Conservation (phyloP, 2,888 invertebrate species). For the Rotaria magnacalcarata region DNA sequence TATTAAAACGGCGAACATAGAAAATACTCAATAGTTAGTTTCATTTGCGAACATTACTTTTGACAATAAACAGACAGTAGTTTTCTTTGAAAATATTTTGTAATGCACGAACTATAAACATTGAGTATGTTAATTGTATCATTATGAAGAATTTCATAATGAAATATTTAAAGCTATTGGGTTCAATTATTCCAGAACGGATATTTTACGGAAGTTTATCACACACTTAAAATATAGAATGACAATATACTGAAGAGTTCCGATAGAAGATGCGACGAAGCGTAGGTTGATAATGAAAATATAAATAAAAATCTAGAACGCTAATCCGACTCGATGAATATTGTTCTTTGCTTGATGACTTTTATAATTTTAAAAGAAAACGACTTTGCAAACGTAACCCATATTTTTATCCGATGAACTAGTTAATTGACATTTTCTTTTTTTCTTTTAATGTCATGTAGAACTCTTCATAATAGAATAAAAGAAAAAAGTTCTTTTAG, state of each 20-base stretch:
- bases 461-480: too few species aligned
- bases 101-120: background rate
- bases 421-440: background rate
- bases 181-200: background rate
- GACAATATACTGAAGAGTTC: background rate
- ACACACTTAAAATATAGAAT: background rate
- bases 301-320: background rate
- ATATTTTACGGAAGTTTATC: background rate
- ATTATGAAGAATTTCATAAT: background rate
- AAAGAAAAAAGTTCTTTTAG: too few species aligned
- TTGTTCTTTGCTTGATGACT: background rate
- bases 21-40: background rate
- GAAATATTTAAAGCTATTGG: background rate
- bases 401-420: background rate
- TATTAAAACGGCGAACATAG: background rate
- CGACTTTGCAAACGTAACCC: background rate
- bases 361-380: too few species aligned
- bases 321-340: background rate
- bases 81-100: background rate
- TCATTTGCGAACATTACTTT: background rate
- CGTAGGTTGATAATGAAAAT: background rate
- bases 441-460: background rate
- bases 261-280: background rate
- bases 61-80: fast-evolving
- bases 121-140: background rate